phyloP scores from a whole-genome alignment of 2,888 invertebrate species.

The Salticus scenicus region DNA sequence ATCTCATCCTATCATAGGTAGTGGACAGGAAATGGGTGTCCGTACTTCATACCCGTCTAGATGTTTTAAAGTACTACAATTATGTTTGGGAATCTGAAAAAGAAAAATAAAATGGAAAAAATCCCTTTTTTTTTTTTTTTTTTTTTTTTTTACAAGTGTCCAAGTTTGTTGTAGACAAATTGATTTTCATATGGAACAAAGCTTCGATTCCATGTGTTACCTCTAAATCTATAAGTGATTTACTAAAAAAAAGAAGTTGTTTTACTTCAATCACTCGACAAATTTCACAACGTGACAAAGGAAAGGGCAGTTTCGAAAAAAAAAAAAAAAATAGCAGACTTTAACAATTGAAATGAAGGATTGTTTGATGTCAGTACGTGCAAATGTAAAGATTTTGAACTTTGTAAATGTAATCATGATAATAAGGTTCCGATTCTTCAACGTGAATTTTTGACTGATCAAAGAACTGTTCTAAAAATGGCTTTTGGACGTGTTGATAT shows the following conservation, averaged over 20 bases:
- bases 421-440: not conserved
- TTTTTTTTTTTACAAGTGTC: not conserved
- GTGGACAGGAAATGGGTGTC: not conserved
- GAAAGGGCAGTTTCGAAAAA: not conserved
- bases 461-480: no score
- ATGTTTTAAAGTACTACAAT: not conserved
- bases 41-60: not conserved
- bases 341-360: not conserved
- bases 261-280: not conserved
- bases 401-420: no score
- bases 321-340: not conserved
- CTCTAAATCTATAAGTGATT: not conserved
- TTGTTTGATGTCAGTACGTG: no score
- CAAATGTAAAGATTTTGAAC: not conserved
- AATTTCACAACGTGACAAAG: not conserved
- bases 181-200: no score
- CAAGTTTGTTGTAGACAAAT: no score
- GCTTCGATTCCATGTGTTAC: no score
- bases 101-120: no score
- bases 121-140: not conserved
- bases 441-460: no score
- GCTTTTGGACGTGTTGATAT: not conserved
- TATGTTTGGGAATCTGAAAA: no score
- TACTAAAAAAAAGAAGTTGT: not conserved
- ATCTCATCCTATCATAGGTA: no score